Evolutionary conservation across 2,888 invertebrate species (phyloP), one percentile per base, ranked within the genome.

Genomic region (Byasa hedistus): DNA sequence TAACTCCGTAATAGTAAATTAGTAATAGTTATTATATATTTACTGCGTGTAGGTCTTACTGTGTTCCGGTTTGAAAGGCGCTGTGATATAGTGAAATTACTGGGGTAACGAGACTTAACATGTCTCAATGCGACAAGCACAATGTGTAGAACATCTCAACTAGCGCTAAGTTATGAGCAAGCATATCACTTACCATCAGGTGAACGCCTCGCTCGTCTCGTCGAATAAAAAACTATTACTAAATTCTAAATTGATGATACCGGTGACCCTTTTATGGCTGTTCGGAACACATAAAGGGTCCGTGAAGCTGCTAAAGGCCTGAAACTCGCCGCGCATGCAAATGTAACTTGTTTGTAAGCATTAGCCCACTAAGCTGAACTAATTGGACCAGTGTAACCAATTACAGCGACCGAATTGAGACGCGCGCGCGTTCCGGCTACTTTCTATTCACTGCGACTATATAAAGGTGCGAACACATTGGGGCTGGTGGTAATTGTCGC

Each of bases 341-440:
- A 60, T 48, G 44, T 19, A n/a, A 32, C 17, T 17, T 52, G 48
- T 60, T 22, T 59, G 24, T 57, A 56, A 27, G 32, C n/a, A 65
- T 52, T 61, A 22, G 57, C 17, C 24, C 36, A 52, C 32, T 61
- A 52, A 52, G 57, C 60, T 48, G 51, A 52, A 57, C 48, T 61
- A 65, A 65, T 61, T 61, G 65, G 65, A 61, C 36, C 24, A n/a
- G 61, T 23, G 56, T 51, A 61, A 56, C 65, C 65, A 65, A 65
- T 65, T 65, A 64, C 58, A 52, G 32, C 32, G 21, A 51, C 17
- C 56, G 61, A 61, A 65, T 65, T 61, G 61, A 65, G 57, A 44
- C 51, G 48, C 61, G 54, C 51, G 57, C 48, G 61, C 57, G 65
- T 61, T 65, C 59, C 24, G 32, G 51, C 19, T 57, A 48, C 32